Conservation (phyloP, 2,797 vertebrate genomes). For the Tangara arthus region DNA sequence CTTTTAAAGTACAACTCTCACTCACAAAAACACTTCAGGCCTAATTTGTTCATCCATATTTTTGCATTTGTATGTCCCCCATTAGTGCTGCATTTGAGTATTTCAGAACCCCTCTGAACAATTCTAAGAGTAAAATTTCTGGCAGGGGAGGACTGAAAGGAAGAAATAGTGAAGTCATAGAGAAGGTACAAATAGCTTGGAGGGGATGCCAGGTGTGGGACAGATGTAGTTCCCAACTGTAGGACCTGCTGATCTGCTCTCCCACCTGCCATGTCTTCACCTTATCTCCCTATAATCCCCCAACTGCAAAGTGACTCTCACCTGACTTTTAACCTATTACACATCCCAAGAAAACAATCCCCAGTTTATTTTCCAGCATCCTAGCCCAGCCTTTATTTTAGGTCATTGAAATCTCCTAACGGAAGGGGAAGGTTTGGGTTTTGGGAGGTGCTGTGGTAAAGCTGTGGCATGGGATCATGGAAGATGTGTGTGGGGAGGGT, state of each 20-base stretch:
- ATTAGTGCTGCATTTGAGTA: not conserved
- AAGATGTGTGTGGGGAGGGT: not conserved
- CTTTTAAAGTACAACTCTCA: not conserved
- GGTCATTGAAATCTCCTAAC: not conserved
- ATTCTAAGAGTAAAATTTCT: not conserved
- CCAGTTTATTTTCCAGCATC: not conserved
- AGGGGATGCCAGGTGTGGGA: not conserved
- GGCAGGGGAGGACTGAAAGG: not conserved
- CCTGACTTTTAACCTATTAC: not conserved
- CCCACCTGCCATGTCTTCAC: not conserved
- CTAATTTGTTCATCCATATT: not conserved
- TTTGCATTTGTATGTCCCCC: not conserved
- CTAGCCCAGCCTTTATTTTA: not conserved
- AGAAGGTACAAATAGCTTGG: not conserved
- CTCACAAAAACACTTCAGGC: not conserved
- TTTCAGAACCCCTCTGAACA: not conserved
- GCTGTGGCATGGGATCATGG: not conserved
- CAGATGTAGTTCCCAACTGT: not conserved
- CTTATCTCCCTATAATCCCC: not conserved
- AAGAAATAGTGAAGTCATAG: accelerated
- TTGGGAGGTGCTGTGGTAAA: not conserved
- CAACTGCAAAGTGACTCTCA: not conserved
- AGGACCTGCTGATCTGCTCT: not conserved
- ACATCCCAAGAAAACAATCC: not conserved
- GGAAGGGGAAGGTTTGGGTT: not conserved